Conservation (phyloP, 2,113 vertebrate species). For the Pterocles orientalis region DNA sequence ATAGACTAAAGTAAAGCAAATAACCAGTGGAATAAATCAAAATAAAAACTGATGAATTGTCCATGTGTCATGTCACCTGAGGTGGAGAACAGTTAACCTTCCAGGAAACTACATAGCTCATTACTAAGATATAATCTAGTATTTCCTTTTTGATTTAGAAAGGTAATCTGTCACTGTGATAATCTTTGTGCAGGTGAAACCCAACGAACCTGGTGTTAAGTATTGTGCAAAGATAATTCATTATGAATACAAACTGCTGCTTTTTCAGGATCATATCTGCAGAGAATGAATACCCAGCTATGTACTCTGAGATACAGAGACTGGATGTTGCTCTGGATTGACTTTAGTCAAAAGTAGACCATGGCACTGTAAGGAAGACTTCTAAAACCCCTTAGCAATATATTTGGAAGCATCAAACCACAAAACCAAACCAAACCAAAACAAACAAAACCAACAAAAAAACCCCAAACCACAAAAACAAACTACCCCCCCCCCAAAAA, state of each 20-base stretch:
- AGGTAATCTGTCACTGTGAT: neutral
- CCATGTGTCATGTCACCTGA: neutral
- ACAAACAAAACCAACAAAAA: too few species aligned
- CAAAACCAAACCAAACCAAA: too few species aligned
- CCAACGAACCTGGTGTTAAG: neutral
- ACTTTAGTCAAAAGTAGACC: neutral
- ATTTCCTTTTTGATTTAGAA: neutral
- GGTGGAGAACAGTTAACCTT: neutral
- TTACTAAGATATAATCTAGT: neutral
- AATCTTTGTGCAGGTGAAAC: neutral
- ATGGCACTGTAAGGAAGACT: neutral
- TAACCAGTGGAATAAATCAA: neutral
- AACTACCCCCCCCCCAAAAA: too few species aligned
- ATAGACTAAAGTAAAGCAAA: neutral
- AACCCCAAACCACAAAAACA: too few species aligned
- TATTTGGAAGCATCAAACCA: neutral
- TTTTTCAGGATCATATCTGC: fast-evolving
- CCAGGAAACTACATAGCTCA: neutral
- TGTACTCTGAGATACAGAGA: neutral
- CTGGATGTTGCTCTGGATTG: neutral
- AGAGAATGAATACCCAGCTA: neutral
- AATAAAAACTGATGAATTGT: neutral
- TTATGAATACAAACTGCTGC: neutral
- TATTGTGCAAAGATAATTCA: neutral
- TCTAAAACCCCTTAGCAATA: neutral